Evolutionary conservation across 2,888 invertebrate genomes (phyloP), one percentile per base, ranked within the genome.

Genomic region (Acronicta alni): DNA sequence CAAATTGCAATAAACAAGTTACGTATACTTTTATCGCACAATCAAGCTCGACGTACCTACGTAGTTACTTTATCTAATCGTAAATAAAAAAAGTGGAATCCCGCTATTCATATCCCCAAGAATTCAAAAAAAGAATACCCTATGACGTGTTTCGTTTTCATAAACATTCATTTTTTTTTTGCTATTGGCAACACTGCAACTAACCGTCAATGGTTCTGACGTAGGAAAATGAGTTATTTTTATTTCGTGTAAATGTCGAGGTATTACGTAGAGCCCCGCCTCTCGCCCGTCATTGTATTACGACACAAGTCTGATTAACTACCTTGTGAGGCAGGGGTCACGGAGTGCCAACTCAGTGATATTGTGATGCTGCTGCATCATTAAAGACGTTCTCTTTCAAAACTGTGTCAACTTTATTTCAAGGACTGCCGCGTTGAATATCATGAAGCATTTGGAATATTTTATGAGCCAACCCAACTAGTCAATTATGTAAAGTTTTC

Each of bases 191-290:
- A 57, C 54, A 66, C 35, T 55, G 35, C 52, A 54, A 30, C 38
- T 43, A 52, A 12, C 32, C 30, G 59, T 65, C 65, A 64, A 20
- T 45, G 59, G 14, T 52, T 15, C 30, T 54, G 69, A 68, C 60
- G 71, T 70, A 18, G 38, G 18, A 37, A 0, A 30, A 16, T 41
- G 42, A n/a, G 32, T 43, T 52, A 37, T 59, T 56, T 61, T 64
- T 66, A 57, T 57, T 63, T 58, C 41, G 18, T 53, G 18, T 20
- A 35, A 51, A 54, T 48, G 41, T 55, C 55, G 64, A 63, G 42
- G 32, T 41, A 41, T 61, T 72, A 73, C 72, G 72, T 73, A 55
- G 57, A 54, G 69, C 61, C 72, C 66, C 58, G 59, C 72, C 72
- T 72, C 73, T 72, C 43, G 57, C 18, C 39, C 48, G 61, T 72